phyloP scores from a whole-genome alignment of 2,113 vertebrate species.

The Heloderma charlesbogerti region DNA sequence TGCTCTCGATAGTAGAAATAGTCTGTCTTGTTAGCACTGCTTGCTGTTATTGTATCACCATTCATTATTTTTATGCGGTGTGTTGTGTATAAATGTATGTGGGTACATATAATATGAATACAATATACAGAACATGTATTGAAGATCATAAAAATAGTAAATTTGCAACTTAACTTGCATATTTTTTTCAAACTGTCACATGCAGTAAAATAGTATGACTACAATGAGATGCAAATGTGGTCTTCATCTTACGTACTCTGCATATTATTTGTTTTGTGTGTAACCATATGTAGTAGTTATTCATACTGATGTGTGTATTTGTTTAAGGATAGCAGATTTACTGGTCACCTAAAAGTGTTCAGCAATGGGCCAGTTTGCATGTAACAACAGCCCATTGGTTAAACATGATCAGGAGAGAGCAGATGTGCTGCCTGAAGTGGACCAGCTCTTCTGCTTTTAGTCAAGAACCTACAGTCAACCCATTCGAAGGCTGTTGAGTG shows the following conservation, averaged over 20 bases:
- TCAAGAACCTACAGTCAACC: too few relatives aligned
- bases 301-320: slow-evolving; percentile 58
- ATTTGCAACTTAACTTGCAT: slow-evolving; percentile 57
- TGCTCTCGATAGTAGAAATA: slow-evolving; percentile 54
- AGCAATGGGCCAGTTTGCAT: too few relatives aligned
- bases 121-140: slow-evolving; percentile 81
- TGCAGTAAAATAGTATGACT: slow-evolving; percentile 19
- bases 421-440: too few relatives aligned
- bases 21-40: slow-evolving; percentile 55
- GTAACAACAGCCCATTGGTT: too few relatives aligned
- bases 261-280: slow-evolving; percentile 78
- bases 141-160: slow-evolving; percentile 73
- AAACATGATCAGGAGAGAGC: too few relatives aligned
- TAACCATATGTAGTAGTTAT: slow-evolving; percentile 68
- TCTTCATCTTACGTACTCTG: slow-evolving; percentile 82
- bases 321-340: slow-evolving; percentile 54
- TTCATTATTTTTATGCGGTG: slow-evolving; percentile 78
- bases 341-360: background rate
- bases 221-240: slow-evolving; percentile 32
- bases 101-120: slow-evolving; percentile 76
- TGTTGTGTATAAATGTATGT: slow-evolving; percentile 60
- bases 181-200: slow-evolving; percentile 36
- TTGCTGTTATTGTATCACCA: slow-evolving; percentile 73
- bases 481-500: too few relatives aligned
- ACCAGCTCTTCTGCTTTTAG: too few relatives aligned